A percentile compares a stretch with the other conserved stretches of the same genome.
Evolutionary conservation across 1,140 invertebrate species (phyloP).

Genomic region (Arion vulgaris): DNA sequence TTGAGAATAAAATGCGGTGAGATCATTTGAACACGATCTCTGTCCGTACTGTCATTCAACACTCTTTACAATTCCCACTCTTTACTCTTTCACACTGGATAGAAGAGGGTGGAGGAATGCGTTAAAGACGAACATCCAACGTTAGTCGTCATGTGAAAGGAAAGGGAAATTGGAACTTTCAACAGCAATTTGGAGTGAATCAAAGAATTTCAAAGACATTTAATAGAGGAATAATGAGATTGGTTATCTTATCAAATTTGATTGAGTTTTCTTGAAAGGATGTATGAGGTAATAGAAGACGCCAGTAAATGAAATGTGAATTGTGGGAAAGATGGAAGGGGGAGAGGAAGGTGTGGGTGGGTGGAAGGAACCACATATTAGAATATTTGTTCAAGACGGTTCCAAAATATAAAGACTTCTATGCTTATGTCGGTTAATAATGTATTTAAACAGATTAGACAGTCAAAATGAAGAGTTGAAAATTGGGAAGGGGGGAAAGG

Average conservation of each 20-base stretch:
- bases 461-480: no score
- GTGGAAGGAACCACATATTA: no score
- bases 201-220: neutral
- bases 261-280: no score
- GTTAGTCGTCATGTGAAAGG: neutral
- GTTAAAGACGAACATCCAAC: neutral
- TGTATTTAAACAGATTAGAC: no score
- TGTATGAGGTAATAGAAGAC: no score
- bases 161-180: neutral
- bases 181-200: neutral
- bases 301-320: no score
- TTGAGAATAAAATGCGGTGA: constrained; percentile 9
- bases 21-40: neutral
- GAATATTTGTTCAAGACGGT: no score
- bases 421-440: no score
- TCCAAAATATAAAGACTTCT: no score
- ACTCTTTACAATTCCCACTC: neutral
- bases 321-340: no score
- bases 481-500: no score
- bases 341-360: no score
- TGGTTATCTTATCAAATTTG: neutral
- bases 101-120: neutral
- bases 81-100: neutral
- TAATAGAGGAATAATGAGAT: neutral
- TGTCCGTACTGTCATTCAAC: neutral